Evolutionary conservation across 2,888 invertebrate species (phyloP).

Genomic region (Cepaea hortensis): DNA sequence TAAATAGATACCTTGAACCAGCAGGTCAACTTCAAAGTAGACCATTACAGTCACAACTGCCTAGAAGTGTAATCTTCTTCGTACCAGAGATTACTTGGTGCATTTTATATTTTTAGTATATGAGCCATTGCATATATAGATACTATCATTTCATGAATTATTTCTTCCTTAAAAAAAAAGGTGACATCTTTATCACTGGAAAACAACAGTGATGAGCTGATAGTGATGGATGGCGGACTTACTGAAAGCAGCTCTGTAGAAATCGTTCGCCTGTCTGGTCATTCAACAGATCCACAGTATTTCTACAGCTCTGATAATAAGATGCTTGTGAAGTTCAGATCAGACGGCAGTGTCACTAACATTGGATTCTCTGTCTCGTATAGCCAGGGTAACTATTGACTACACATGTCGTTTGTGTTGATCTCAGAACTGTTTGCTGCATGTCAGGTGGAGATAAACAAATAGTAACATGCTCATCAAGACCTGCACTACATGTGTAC

Average conservation of each 20-base stretch:
- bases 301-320: conserved; percentile 92
- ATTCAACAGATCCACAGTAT: conserved; percentile 25
- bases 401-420: not conserved
- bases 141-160: not conserved
- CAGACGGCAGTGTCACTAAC: conserved; percentile 6
- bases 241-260: conserved; percentile 82
- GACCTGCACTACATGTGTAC: too few relatives aligned
- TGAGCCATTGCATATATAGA: not conserved
- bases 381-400: not conserved
- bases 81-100: too few relatives aligned
- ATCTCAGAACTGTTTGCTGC: too few relatives aligned
- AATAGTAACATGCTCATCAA: too few relatives aligned
- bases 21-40: too few relatives aligned
- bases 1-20: too few relatives aligned
- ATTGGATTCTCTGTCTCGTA: conserved; percentile 11
- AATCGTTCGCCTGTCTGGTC: conserved; percentile 91
- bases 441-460: too few relatives aligned
- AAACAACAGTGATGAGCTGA: conserved; percentile 22
- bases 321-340: conserved; percentile 86
- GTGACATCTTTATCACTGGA: conserved; percentile 21
- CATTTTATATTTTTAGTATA: too few relatives aligned
- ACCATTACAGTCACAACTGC: too few relatives aligned
- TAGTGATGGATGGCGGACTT: conserved; percentile 41
- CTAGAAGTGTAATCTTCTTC: too few relatives aligned
- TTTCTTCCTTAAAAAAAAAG: not conserved